Evolutionary conservation across 2,797 vertebrate genomes (phyloP).

Genomic region (Gallinago nigripennis): DNA sequence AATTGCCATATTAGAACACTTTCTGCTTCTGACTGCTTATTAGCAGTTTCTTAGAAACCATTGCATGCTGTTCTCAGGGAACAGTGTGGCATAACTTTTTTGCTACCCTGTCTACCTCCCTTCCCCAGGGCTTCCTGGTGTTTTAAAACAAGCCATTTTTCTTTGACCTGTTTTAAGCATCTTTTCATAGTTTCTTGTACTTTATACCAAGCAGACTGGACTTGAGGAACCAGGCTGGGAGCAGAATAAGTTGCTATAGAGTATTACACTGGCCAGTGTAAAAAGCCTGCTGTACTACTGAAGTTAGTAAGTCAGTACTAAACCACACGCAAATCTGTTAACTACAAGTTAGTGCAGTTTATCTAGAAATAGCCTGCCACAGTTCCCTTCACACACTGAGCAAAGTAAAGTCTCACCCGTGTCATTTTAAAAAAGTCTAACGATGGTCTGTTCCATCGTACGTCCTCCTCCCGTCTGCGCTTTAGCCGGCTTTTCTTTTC

Average conservation of each 20-base stretch:
- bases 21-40: neutral
- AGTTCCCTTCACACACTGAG: neutral
- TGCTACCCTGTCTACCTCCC: neutral
- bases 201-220: neutral
- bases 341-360: neutral
- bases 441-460: constrained; percentile 79
- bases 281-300: neutral
- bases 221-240: neutral
- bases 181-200: neutral
- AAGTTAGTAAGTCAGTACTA: neutral
- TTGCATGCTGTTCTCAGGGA: fast-evolving
- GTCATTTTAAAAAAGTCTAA: constrained; percentile 86
- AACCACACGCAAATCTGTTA: neutral
- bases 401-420: constrained; percentile 72
- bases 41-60: neutral
- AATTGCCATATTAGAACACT: neutral
- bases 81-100: neutral
- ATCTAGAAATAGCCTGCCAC: neutral
- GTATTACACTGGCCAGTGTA: fast-evolving
- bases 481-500: constrained; percentile 77
- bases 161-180: neutral
- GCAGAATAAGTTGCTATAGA: neutral
- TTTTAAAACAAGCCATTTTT: neutral
- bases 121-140: neutral
- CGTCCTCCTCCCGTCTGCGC: constrained; percentile 77